Base-by-base conservation (phyloP, 2,888 invertebrate genomes). In the Magallana nippona region DNA sequence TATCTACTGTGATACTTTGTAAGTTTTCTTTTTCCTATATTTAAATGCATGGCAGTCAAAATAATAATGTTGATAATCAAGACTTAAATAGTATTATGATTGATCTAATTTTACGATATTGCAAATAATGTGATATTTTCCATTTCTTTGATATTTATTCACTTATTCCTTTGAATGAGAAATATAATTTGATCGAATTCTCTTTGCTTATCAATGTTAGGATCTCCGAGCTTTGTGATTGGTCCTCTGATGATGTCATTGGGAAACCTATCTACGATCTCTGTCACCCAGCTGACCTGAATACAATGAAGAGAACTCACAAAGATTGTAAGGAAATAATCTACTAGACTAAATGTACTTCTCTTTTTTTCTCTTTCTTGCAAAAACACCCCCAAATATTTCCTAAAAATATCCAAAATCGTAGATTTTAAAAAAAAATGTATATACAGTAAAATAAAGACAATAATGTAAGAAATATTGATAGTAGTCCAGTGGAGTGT, bases 1-100 rank as follows among this genome's bases (percentile, higher is more conserved):
- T 95, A 98, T 98, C 87, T 98, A 99, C 94, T 98, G 98, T 94
- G 99, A 99, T 94, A 98, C 98, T 93, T 97, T 97, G 98, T 98
- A 95, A 95, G 95, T 93, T 71, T 44, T 22, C 17, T 8, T 19
- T 58, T 22, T 58, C 27, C 27, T 22, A 2, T 78, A 19, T 44
- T 44, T 44, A 3, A 44, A 2, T 22, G 0, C 22, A 17, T 32
- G 15, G 13, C 17, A 22, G 77, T 22, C 17, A 15, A 77, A 32
- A 44, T 44, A 3, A 44, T 44, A 44, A 44, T 44, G 44, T 44
- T 5, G 44, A 44, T 44, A 5, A 44, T 44, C 8, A 44, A 44
- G 44, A 44, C 44, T 44, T 44, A 44, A 44, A 44, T 44, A 8
- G 44, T 44, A 44, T 44, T 8, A 44, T 8, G 44, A 44, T 44